These are phyloP conservation scores for Myotis yumanensis DNA, from an alignment of 2,113 vertebrate species.

Conservation along the genomic window DNA sequence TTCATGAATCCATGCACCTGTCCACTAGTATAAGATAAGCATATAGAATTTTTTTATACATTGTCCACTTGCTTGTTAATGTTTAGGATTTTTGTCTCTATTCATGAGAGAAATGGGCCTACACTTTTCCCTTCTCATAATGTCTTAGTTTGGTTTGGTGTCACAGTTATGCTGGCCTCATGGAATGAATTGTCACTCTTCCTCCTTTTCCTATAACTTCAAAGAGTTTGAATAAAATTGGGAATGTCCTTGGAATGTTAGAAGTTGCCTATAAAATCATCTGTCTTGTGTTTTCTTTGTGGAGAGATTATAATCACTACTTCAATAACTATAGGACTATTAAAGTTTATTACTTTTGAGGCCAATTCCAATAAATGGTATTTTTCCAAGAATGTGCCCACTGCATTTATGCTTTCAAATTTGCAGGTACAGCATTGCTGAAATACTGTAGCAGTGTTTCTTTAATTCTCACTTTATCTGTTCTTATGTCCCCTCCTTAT, in stretches of 20 bases:
- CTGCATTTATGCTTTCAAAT: neutral
- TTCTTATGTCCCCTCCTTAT: neutral
- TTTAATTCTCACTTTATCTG: neutral
- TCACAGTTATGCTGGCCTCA: neutral
- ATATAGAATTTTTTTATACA: neutral
- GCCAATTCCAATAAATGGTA: neutral
- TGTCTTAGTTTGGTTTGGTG: neutral
- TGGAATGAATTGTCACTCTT: neutral
- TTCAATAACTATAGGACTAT: neutral
- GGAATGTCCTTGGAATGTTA: neutral
- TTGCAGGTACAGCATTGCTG: neutral
- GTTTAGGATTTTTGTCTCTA: neutral
- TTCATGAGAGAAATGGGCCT: neutral
- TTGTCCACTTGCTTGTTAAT: neutral
- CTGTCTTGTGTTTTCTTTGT: neutral
- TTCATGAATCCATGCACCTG: too few relatives aligned
- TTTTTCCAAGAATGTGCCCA: neutral
- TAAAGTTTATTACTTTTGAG: constrained; percentile 4
- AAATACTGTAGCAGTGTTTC: neutral
- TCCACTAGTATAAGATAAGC: neutral
- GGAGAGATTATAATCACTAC: neutral
- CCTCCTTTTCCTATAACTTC: neutral
- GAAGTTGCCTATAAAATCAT: constrained; percentile 12
- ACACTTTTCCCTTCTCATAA: neutral
- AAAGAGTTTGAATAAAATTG: neutral